A percentile compares a stretch with the other conserved stretches of the same genome.
These are phyloP conservation scores for Gorsachius magnificus DNA, from an alignment of 2,797 vertebrate species.

Conservation along the genomic window DNA sequence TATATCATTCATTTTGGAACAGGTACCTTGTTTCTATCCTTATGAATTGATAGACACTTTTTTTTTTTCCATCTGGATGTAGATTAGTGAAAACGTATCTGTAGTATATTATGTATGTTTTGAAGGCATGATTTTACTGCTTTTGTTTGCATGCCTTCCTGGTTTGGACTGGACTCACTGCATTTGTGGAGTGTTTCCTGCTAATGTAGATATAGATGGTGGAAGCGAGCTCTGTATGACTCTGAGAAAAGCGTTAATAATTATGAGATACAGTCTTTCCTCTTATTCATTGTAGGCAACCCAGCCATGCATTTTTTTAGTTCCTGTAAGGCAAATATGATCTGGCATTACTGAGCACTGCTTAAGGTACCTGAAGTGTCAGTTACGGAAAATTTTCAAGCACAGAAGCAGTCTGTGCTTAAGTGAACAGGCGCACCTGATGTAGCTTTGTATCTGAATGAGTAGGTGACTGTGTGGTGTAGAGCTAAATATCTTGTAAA, in stretches of 20 bases:
- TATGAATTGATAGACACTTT: not conserved
- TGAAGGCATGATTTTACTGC: not conserved
- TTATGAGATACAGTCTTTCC: not conserved
- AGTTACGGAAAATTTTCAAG: not conserved
- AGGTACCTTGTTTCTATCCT: constrained; percentile 77
- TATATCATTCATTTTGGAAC: constrained; percentile 91
- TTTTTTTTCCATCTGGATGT: not conserved
- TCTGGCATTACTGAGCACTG: not conserved
- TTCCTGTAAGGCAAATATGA: not conserved
- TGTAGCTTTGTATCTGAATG: not conserved
- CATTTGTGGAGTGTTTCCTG: not conserved
- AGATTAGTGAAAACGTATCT: not conserved
- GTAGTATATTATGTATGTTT: not conserved
- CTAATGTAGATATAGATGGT: not conserved
- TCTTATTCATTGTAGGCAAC: not conserved
- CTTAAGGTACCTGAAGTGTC: not conserved
- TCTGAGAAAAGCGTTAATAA: not conserved
- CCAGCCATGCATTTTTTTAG: not conserved
- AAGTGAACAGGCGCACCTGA: not conserved
- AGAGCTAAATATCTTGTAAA: not conserved
- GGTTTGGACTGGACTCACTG: not conserved
- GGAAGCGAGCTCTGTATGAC: not conserved
- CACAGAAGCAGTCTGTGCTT: not conserved
- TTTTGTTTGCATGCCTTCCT: not conserved
- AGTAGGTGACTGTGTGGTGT: not conserved